Conservation (phyloP, 2,888 invertebrate genomes). For the Emesis russula region DNA sequence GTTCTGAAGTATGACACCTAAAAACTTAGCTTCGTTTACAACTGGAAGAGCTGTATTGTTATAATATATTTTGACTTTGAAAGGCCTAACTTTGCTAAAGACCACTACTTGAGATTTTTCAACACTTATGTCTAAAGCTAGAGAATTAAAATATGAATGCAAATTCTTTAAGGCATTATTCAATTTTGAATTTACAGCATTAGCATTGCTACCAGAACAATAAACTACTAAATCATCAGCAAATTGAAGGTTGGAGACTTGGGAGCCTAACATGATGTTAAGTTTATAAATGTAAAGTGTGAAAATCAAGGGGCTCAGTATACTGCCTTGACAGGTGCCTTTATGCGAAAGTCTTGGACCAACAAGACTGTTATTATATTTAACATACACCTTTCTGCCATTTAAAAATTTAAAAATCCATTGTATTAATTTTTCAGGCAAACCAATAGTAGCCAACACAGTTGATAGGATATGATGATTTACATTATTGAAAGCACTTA, state of each 20-base stretch:
- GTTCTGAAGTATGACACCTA: constrained; percentile 22
- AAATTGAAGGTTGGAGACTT: constrained; percentile 37
- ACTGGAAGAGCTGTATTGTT: constrained; percentile 26
- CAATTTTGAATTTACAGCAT: background rate
- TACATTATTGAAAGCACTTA: constrained; percentile 78
- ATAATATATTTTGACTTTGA: constrained; percentile 35
- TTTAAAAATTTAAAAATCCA: constrained; percentile 29
- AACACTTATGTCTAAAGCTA: constrained; percentile 29
- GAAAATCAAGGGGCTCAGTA: constrained; percentile 65
- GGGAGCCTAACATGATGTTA: constrained; percentile 11
- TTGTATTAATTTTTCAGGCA: constrained; percentile 48
- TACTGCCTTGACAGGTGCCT: constrained; percentile 74
- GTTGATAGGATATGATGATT: constrained; percentile 19
- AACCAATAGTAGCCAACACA: constrained; percentile 21
- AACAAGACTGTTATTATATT: constrained; percentile 68
- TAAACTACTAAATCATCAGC: constrained; percentile 43
- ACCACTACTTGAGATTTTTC: constrained; percentile 34
- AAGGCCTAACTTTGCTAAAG: constrained; percentile 14
- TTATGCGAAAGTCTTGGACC: constrained; percentile 59
- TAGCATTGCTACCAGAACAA: background rate
- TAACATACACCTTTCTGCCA: constrained; percentile 65
- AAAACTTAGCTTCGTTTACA: constrained; percentile 19
- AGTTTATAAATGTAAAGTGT: constrained; percentile 64
- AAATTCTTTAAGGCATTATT: constrained; percentile 14
- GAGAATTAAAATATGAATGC: constrained; percentile 14